phyloP scores from a whole-genome alignment of 2,888 invertebrate genomes.

The Laspeyria flexula region DNA sequence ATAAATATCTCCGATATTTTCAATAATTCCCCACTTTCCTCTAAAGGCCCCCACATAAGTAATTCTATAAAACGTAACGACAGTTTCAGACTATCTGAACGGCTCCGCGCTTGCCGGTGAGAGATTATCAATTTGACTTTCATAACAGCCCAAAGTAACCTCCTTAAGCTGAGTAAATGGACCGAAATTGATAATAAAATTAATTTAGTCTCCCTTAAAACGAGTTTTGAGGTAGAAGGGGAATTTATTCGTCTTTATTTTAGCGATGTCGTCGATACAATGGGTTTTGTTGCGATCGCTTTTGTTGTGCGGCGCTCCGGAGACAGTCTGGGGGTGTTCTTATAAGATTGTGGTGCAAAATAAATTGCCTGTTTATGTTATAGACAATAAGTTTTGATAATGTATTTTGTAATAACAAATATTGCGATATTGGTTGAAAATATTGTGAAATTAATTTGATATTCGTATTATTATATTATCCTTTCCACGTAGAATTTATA shows the following conservation, averaged over 20 bases:
- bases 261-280: slow-evolving; percentile 45
- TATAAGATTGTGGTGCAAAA: slow-evolving; percentile 38
- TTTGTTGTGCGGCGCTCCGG: slow-evolving; percentile 41
- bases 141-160: slow-evolving; percentile 46
- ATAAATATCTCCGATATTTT: background rate
- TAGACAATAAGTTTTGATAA: slow-evolving; percentile 25
- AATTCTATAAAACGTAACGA: slow-evolving; percentile 42
- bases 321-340: too few relatives aligned
- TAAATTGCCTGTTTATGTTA: slow-evolving; percentile 30
- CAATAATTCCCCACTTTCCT: slow-evolving; percentile 4
- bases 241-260: slow-evolving; percentile 48
- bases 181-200: slow-evolving; percentile 48
- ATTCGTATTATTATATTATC: too few relatives aligned
- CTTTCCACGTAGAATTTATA: too few relatives aligned
- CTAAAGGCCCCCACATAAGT: slow-evolving; percentile 35
- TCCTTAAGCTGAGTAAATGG: slow-evolving; percentile 49
- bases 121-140: slow-evolving; percentile 51
- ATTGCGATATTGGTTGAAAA: background rate
- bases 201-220: slow-evolving; percentile 42
- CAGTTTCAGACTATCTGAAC: slow-evolving; percentile 31
- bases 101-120: slow-evolving; percentile 30
- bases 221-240: slow-evolving; percentile 32
- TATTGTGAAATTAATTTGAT: background rate
- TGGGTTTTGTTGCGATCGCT: slow-evolving; percentile 43
- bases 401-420: slow-evolving; percentile 13